Evolutionary conservation across 1,140 invertebrate species (phyloP).

Genomic region (Hermetia illucens): DNA sequence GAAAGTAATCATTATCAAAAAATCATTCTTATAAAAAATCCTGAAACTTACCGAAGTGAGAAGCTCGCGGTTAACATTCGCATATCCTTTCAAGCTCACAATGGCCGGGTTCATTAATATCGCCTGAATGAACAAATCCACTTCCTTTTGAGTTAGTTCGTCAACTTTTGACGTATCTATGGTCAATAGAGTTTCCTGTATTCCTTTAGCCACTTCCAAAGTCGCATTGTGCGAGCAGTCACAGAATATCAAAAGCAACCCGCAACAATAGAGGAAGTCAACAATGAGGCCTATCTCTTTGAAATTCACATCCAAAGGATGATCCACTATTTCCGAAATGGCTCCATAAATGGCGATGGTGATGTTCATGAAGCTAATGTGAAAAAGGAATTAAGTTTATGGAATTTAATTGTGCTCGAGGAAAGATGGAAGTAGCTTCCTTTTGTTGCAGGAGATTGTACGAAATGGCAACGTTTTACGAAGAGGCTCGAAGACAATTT

Average conservation of each 20-base stretch:
- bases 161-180: slow-evolving; percentile 37
- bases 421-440: too few relatives aligned
- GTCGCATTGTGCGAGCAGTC: slow-evolving; percentile 44
- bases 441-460: too few relatives aligned
- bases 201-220: slow-evolving; percentile 34
- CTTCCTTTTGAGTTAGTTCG: slow-evolving; percentile 37
- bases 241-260: slow-evolving; percentile 39
- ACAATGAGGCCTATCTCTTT: slow-evolving; percentile 44
- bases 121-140: slow-evolving; percentile 42
- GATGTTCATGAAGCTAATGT: slow-evolving; percentile 33
- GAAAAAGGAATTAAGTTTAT: too few relatives aligned
- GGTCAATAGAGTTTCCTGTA: slow-evolving; percentile 37
- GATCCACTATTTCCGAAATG: slow-evolving; percentile 42
- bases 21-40: slow-evolving; percentile 6
- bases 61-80: slow-evolving; percentile 40
- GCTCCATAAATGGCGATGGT: slow-evolving; percentile 40
- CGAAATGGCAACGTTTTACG: too few relatives aligned
- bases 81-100: slow-evolving; percentile 42
- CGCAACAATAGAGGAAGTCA: slow-evolving; percentile 37
- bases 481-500: too few relatives aligned
- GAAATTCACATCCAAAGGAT: slow-evolving; percentile 41
- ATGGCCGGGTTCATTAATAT: slow-evolving; percentile 47
- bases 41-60: slow-evolving; percentile 38
- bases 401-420: too few relatives aligned
- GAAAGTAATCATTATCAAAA: slow-evolving; percentile 18